Base-by-base conservation (phyloP, 2,888 invertebrate species). In the Erynnis tages region DNA sequence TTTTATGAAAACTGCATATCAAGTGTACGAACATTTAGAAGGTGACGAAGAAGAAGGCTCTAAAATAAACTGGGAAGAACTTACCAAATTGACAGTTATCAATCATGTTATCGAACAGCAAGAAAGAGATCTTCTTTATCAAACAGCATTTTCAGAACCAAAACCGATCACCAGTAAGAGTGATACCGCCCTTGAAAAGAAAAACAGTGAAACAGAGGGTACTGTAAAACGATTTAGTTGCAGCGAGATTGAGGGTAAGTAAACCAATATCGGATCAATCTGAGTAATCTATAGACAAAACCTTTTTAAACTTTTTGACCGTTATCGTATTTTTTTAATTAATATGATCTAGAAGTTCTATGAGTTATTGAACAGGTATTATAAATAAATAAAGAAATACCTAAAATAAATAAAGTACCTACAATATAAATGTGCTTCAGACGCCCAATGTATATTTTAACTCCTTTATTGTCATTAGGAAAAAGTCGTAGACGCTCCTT, bases 1-100 rank as follows among this genome's bases (percentile, higher is more conserved):
- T 67, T 94, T 94, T 68, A 91, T 94, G 85, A 92, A 92, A 72
- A 93, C 93, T 4, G 94, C 94, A 0, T 94, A 94, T 76, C 93
- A 93, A 82, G 92, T 94, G 7, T 90, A 87, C 53, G 89, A 90
- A 61, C 82, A 88, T 61, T 67, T 84, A 55, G 86, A 82, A 76
- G 86, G 74, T 4, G 79, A 79, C 21, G 81, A 90, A 65, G 74
- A 90, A 59, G 86, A 85, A 25, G 76, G 76, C 2, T 60, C 75
- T 0, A 89, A 83, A 60, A 85, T 91, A 55, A 79, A 91, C 58
- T 91, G 91, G 91, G 90, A 90, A 30, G 87, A 90, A 58, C 65
- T 91, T 41, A 87, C 89, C 0, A 89, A 89, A 63, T 65, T 89
- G 53, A 89, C 89, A 1, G 85, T 89, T 2, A 73, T 89, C 6